phyloP scores from a whole-genome alignment of 2,797 vertebrate species.

The Phylloscopus collybita region DNA sequence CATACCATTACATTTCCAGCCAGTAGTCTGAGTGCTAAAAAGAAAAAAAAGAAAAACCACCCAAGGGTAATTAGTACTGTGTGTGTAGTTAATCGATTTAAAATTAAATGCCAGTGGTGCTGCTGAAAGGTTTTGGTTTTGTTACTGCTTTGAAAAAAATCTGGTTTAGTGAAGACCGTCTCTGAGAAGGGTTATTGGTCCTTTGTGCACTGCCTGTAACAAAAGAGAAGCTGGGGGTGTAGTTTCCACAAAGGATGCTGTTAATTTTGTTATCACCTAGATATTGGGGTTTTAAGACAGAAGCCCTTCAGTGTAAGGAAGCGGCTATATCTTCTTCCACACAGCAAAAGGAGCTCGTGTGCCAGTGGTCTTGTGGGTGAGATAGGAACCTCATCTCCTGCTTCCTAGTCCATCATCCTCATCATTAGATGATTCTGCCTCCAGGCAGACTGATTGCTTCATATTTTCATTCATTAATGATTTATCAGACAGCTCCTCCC shows the following conservation, averaged over 20 bases:
- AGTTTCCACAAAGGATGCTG: neutral
- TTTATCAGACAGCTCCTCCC: slow-evolving; percentile 57
- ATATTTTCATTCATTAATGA: slow-evolving; percentile 66
- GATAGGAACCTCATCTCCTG: neutral
- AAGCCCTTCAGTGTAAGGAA: neutral
- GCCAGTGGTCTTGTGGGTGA: neutral
- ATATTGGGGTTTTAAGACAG: neutral
- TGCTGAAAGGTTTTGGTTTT: slow-evolving; percentile 15
- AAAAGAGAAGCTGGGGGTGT: neutral
- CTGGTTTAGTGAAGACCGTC: neutral
- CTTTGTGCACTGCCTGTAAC: neutral
- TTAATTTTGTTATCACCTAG: neutral
- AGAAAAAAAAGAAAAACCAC: neutral
- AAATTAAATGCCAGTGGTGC: slow-evolving; percentile 40
- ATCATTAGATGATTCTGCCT: slow-evolving; percentile 32
- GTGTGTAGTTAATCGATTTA: slow-evolving; percentile 36
- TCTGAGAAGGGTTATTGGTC: neutral
- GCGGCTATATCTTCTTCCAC: accelerated
- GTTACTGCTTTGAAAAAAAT: neutral
- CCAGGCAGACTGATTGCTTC: slow-evolving; percentile 61
- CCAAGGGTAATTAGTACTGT: slow-evolving; percentile 27
- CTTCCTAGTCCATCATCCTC: slow-evolving; percentile 9
- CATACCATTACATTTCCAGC: neutral
- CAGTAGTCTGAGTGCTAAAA: neutral
- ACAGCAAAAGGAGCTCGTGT: neutral